Evolutionary conservation across 2,113 vertebrate species (phyloP), one percentile per base, ranked within the genome.

Genomic region (Atractosteus spatula): DNA sequence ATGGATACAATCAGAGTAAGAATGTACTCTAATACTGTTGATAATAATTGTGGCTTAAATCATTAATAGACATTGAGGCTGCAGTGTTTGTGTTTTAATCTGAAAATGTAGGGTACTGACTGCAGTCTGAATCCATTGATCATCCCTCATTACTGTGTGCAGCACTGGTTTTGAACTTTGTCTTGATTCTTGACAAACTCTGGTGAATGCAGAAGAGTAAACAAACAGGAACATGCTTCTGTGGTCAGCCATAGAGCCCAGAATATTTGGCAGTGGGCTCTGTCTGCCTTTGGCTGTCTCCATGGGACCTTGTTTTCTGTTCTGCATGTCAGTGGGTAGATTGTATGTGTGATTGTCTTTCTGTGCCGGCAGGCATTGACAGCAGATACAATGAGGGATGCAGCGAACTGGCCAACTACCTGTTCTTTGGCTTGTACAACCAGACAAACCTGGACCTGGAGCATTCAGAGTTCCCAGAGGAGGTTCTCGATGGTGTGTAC

Each of bases 371-470:
- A 99, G 97, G 97, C 61, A 98, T 99, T 57, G 97, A 99, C 80
- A 99, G 97, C 81, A 90, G 97, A 44, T 99, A 98, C 81, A 99
- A 98, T 54, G 94, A 94, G 74, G 97, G 97, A 4, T 99, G 97
- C 89, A 90, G 90, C 71, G 97, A 99, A 77, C 89, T 99, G 80
- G 96, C 96, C 0, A 95, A 95, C 81, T 98, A 96, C 59, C 93
- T 99, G 73, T 95, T 99, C 71, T 96, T 96, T 77, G 96, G 91
- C 72, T 87, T 98, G n/a, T 98, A 97, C 68, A 95, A 89, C 78
- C 92, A 91, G 76, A 94, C 81, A 79, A 91, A 86, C 81, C 83
- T 89, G 0, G 93, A 93, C 77, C 83, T 94, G 43, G 95, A 95
- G 42, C 87, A 92, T 77, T 86, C 83, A 0, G 96, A 94, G 11